Conservation (phyloP, 2,113 vertebrate genomes). For the Saccopteryx bilineata region DNA sequence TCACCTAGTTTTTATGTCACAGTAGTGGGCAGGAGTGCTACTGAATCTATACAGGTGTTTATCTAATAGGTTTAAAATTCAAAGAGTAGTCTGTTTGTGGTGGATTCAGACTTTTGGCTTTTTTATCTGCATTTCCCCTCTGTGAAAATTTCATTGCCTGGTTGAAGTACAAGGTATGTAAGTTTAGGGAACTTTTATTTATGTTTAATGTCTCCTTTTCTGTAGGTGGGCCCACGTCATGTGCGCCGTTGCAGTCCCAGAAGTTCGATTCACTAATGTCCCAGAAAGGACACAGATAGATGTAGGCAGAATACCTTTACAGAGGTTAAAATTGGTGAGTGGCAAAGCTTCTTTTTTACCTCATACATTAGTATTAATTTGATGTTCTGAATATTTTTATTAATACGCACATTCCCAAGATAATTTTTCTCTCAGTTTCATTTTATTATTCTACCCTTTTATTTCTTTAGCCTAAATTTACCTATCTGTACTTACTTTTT, state of each 20-base stretch:
- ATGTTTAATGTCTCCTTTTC: slow-evolving; percentile 84
- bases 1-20: neutral
- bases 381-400: slow-evolving; percentile 55
- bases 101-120: slow-evolving; percentile 33
- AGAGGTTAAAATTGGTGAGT: slow-evolving; percentile 97
- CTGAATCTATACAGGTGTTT: neutral
- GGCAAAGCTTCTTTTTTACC: slow-evolving; percentile 73
- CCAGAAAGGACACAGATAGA: slow-evolving; percentile 95
- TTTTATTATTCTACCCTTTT: slow-evolving; percentile 39
- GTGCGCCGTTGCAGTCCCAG: slow-evolving; percentile 96
- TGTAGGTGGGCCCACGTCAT: slow-evolving; percentile 97
- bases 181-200: slow-evolving; percentile 71
- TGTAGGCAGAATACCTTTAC: slow-evolving; percentile 94
- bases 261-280: slow-evolving; percentile 95
- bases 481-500: neutral
- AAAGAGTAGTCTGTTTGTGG: neutral
- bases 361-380: slow-evolving; percentile 70
- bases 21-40: neutral
- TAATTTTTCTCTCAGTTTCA: slow-evolving; percentile 18
- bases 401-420: neutral
- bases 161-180: neutral
- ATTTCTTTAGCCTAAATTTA: neutral
- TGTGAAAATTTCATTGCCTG: neutral
- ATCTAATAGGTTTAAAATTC: slow-evolving; percentile 6
- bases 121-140: neutral